These are phyloP conservation scores for Hemistola chrysoprasaria DNA, from an alignment of 2,888 invertebrate species.

Conservation along the genomic window DNA sequence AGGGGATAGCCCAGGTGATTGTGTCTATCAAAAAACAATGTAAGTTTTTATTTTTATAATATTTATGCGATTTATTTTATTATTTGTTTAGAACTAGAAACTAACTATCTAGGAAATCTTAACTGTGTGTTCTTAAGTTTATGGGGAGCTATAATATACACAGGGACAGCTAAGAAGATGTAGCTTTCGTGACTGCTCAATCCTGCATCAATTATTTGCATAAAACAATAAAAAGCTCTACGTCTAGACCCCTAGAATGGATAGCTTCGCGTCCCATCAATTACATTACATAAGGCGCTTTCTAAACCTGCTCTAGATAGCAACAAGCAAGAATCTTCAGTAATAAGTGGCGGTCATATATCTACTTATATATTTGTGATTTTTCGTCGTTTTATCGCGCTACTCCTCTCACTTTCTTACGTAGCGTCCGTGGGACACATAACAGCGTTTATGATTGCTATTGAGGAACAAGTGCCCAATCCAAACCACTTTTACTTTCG, in stretches of 20 bases:
- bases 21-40: too few species aligned
- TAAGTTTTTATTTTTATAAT: too few species aligned
- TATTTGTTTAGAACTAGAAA: too few species aligned
- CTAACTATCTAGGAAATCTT: too few species aligned
- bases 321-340: slow-evolving; percentile 23
- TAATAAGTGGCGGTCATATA: slow-evolving; percentile 7
- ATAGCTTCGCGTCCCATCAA: slow-evolving; percentile 1
- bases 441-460: slow-evolving; percentile 58
- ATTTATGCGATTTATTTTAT: too few species aligned
- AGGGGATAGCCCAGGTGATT: too few species aligned
- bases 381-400: slow-evolving; percentile 23
- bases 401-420: slow-evolving; percentile 67
- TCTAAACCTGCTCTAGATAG: slow-evolving; percentile 32
- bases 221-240: slow-evolving; percentile 9
- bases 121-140: too few species aligned
- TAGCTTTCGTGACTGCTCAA: slow-evolving; percentile 7
- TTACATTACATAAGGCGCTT: slow-evolving; percentile 32
- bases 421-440: slow-evolving; percentile 49
- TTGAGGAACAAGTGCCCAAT: slow-evolving; percentile 59
- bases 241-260: slow-evolving; percentile 7
- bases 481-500: slow-evolving; percentile 75
- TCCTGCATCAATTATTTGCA: slow-evolving; percentile 21
- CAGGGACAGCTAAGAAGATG: neutral
- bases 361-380: too few species aligned
- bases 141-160: too few species aligned